Conservation (phyloP, 1,140 invertebrate genomes). For the Zophobas atratus region DNA sequence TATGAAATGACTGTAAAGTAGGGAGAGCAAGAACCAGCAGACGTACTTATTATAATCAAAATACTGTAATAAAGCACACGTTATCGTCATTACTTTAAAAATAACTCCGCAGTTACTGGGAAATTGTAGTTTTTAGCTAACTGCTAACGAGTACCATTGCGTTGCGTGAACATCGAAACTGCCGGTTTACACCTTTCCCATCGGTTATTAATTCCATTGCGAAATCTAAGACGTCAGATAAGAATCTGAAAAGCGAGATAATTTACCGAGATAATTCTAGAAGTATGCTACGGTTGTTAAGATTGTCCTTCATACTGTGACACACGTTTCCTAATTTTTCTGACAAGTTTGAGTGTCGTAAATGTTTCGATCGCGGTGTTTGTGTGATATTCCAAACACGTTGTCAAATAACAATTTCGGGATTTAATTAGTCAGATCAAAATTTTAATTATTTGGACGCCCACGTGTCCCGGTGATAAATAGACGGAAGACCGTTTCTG, state of each 20-base stretch:
- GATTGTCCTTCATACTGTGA: neutral
- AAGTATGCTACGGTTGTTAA: constrained; percentile 15
- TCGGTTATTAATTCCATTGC: constrained; percentile 34
- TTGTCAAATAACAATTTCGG: constrained; percentile 15
- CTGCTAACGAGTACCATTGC: neutral
- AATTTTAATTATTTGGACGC: constrained; percentile 25
- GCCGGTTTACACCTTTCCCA: neutral
- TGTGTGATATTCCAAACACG: constrained; percentile 19
- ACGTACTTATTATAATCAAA: constrained; percentile 29
- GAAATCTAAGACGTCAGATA: constrained; percentile 37
- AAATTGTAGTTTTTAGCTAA: neutral
- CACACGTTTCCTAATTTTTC: constrained; percentile 22
- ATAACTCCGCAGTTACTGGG: neutral
- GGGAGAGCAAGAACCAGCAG: neutral
- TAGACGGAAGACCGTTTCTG: constrained; percentile 1
- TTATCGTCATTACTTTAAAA: constrained; percentile 11
- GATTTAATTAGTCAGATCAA: constrained; percentile 25
- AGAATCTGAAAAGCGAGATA: constrained; percentile 16
- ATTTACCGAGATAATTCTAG: constrained; percentile 7
- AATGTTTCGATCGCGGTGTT: neutral
- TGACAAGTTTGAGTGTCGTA: constrained; percentile 12
- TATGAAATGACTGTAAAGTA: constrained; percentile 19
- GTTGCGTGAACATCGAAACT: neutral
- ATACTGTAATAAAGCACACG: constrained; percentile 33
- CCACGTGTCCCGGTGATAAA: constrained; percentile 21